Percentiles rank a stretch among this genome's conserved stretches.
Evolutionary conservation across 2,888 invertebrate genomes (phyloP).

Genomic region (Mechanitis mazaeus): DNA sequence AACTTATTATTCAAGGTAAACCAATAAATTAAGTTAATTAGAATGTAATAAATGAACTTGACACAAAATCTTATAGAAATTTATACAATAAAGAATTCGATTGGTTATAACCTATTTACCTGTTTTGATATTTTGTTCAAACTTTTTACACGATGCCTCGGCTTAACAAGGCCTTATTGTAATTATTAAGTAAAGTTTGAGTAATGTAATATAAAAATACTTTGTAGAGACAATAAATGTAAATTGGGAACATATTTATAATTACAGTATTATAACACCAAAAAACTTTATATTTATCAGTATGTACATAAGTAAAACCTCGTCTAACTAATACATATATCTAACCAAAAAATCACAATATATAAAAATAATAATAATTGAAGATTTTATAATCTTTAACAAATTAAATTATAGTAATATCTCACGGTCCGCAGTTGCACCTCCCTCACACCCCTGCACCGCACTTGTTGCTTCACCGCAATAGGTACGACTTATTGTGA

Average conservation of each 20-base stretch:
- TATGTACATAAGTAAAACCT: no score
- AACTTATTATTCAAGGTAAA: background rate
- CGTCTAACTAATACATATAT: no score
- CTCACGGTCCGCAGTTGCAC: slow-evolving; percentile 22
- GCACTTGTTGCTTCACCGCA: slow-evolving; percentile 53
- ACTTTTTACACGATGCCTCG: background rate
- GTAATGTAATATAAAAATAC: no score
- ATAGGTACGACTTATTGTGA: slow-evolving; percentile 26
- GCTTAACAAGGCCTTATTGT: background rate
- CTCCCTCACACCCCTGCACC: slow-evolving; percentile 40
- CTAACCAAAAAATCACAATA: no score
- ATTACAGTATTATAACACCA: no score
- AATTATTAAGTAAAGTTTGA: no score
- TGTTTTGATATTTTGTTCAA: background rate
- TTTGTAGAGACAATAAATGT: no score
- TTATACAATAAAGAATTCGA: background rate
- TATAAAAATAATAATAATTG: no score
- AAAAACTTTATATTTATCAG: no score
- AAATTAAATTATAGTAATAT: slow-evolving; percentile 6
- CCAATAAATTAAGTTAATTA: background rate
- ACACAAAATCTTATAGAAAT: background rate
- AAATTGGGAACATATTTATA: no score
- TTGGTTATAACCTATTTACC: background rate
- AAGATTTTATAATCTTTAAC: background rate
- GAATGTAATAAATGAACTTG: slow-evolving; percentile 5